These are phyloP conservation scores for Cryptoprocta ferox DNA, from an alignment of 2,797 vertebrate genomes.

Conservation along the genomic window DNA sequence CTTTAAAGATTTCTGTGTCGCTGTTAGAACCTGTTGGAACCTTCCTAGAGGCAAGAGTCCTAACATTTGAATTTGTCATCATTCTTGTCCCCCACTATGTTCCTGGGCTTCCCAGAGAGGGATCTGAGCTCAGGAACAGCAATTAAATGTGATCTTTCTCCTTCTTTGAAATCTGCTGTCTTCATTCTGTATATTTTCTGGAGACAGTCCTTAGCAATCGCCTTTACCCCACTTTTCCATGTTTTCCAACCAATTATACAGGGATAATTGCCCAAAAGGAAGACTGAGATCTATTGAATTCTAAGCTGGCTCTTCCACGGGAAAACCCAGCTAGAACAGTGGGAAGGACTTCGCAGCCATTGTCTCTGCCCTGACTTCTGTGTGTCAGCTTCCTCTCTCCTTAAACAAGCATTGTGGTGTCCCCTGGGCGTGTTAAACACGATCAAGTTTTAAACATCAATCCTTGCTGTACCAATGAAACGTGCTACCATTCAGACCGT, in stretches of 20 bases:
- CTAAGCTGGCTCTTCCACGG: background rate
- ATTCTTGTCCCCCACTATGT: too few relatives aligned
- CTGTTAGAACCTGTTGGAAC: background rate
- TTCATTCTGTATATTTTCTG: background rate
- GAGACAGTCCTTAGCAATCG: background rate
- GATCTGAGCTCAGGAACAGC: background rate
- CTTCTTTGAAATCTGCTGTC: background rate
- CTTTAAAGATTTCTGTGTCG: background rate
- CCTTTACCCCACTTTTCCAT: background rate
- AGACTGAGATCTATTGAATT: background rate
- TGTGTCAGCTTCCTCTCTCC: background rate
- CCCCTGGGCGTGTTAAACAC: background rate
- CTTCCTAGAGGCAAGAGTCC: background rate
- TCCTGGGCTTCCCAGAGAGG: background rate
- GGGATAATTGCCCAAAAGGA: background rate
- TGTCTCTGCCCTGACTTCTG: rapidly evolving
- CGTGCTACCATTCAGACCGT: background rate
- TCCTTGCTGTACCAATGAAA: background rate
- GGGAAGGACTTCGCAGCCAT: rapidly evolving
- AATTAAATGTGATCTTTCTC: background rate
- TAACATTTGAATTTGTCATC: rapidly evolving
- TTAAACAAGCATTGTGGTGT: background rate
- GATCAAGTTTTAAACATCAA: background rate
- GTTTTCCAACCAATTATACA: background rate
- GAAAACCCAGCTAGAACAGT: background rate